A percentile compares a stretch with the other conserved stretches of the same genome.
These are phyloP conservation scores for Coracopsis vasa DNA, from an alignment of 2,113 vertebrate species.

Conservation along the genomic window DNA sequence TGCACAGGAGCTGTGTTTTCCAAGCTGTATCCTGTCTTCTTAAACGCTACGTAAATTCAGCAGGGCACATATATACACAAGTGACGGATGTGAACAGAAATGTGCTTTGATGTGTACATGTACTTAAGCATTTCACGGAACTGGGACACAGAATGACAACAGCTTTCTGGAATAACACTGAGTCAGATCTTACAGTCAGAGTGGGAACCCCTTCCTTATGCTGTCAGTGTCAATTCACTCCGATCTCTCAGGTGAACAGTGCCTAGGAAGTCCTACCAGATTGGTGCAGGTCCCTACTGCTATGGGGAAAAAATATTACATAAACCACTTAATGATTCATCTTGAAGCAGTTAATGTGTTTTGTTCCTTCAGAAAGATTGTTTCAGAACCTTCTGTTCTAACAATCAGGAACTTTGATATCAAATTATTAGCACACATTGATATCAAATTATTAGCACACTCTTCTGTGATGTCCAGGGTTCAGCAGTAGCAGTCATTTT, in stretches of 20 bases:
- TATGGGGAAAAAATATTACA: background rate
- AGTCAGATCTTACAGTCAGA: background rate
- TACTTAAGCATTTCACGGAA: background rate
- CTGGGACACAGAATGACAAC: constrained; percentile 8
- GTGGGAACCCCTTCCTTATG: constrained; percentile 8
- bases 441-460: background rate
- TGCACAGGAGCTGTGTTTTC: background rate
- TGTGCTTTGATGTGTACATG: background rate
- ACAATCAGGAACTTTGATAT: background rate
- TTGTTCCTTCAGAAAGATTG: background rate
- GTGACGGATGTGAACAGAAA: background rate
- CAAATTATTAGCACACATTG: background rate
- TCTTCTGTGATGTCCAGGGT: background rate
- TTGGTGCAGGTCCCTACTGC: background rate
- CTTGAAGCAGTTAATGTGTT: background rate
- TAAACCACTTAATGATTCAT: background rate
- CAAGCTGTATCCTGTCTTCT: background rate
- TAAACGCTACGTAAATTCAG: background rate
- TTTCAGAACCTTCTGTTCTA: background rate
- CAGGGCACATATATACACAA: background rate
- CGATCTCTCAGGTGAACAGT: background rate
- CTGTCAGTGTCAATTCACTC: background rate
- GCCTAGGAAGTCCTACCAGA: background rate
- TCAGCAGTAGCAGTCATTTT: too few species aligned
- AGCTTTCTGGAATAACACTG: constrained; percentile 19